Evolutionary conservation across 2,888 invertebrate genomes (phyloP).

Genomic region (Matsumyia berberina): DNA sequence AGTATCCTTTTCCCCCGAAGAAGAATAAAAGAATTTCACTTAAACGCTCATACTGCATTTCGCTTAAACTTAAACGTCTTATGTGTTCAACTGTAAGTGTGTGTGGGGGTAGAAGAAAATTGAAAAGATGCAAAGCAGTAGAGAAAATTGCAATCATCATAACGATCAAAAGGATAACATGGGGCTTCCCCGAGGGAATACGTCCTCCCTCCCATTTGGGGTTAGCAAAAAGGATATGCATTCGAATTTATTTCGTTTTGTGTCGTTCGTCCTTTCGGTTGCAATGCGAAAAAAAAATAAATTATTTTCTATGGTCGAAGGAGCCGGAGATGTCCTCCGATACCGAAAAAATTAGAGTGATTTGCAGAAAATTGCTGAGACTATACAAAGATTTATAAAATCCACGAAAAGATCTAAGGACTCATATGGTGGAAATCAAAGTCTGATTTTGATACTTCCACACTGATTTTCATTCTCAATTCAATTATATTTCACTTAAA

Average conservation of each 20-base stretch:
- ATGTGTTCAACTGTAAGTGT: constrained; percentile 6
- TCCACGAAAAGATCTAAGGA: no score
- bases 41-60: constrained; percentile 24
- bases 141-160: constrained; percentile 65
- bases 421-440: no score
- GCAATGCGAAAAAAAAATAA: constrained; percentile 26
- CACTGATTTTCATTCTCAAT: neutral
- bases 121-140: constrained; percentile 50
- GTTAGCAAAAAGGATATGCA: constrained; percentile 29
- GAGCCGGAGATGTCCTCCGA: no score
- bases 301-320: constrained; percentile 24
- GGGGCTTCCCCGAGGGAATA: neutral
- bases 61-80: constrained; percentile 9
- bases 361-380: no score
- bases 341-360: no score
- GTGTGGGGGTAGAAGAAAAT: constrained; percentile 25
- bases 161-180: constrained; percentile 65
- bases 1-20: neutral
- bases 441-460: no score
- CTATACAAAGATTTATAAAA: no score
- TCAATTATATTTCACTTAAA: constrained; percentile 52
- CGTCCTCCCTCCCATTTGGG: constrained; percentile 1
- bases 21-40: constrained; percentile 11
- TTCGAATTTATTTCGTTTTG: constrained; percentile 20
- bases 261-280: constrained; percentile 7